phyloP scores from a whole-genome alignment of 2,797 vertebrate genomes.

The Acanthurus leucopareius region DNA sequence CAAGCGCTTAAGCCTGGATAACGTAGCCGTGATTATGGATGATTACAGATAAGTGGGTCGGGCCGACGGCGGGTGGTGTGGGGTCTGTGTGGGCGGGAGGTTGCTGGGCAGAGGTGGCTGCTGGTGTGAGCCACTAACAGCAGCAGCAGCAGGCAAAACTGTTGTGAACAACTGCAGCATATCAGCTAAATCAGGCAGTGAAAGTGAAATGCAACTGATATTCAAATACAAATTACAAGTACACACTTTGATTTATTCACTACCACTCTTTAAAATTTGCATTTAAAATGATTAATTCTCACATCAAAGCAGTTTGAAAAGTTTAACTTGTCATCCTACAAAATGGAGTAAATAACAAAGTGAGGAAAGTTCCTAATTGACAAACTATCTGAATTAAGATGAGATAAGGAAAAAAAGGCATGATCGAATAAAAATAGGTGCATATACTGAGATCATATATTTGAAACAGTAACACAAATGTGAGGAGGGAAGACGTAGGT shows the following conservation, averaged over 20 bases:
- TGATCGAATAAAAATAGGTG: not conserved
- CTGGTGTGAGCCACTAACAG: constrained; percentile 11
- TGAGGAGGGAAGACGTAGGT: not conserved
- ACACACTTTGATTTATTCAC: not conserved
- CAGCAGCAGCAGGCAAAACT: constrained; percentile 5
- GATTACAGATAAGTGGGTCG: constrained; percentile 87
- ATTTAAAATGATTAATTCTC: constrained; percentile 1
- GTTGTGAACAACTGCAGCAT: constrained; percentile 16
- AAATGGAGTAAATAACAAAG: not conserved
- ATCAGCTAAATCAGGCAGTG: constrained; percentile 1
- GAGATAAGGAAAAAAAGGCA: not conserved
- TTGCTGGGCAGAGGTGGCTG: constrained; percentile 71
- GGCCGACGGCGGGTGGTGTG: constrained; percentile 46
- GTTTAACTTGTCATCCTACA: not conserved
- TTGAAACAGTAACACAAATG: not conserved
- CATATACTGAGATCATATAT: not conserved
- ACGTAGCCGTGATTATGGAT: constrained; percentile 83
- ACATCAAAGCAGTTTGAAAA: not conserved
- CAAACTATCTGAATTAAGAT: not conserved
- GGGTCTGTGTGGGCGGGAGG: constrained; percentile 52
- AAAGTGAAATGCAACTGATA: not conserved
- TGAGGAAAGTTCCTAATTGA: not conserved
- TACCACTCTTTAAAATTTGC: not conserved
- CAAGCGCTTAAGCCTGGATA: constrained; percentile 84
- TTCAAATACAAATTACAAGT: not conserved